Conservation (phyloP, 2,113 vertebrate species). For the Dipodomys stephensi region DNA sequence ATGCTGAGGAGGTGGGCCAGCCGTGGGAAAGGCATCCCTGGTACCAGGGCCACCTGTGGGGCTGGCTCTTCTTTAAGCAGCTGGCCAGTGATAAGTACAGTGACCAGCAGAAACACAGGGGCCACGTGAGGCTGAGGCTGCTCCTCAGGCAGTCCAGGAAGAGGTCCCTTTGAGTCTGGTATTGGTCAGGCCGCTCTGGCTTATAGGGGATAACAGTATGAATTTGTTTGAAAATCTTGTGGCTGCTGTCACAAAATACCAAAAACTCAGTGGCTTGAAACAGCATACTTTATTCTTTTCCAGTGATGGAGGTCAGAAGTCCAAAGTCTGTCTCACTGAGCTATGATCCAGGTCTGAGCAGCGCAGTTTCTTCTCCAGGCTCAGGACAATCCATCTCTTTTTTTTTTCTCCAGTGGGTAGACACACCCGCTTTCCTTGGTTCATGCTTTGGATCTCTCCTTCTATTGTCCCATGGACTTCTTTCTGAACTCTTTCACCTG, state of each 20-base stretch:
- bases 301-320: neutral
- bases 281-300: neutral
- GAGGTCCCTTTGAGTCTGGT: too few species aligned
- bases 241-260: neutral
- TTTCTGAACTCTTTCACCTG: too few species aligned
- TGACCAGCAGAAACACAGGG: neutral
- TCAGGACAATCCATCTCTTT: neutral
- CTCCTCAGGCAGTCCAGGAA: neutral
- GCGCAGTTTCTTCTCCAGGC: neutral
- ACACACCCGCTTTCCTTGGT: neutral
- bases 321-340: neutral
- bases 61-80: neutral
- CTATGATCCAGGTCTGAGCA: neutral
- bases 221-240: neutral
- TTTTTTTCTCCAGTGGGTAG: neutral
- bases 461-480: neutral
- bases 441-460: neutral
- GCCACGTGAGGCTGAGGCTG: neutral
- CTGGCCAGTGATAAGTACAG: neutral
- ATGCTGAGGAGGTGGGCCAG: neutral
- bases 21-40: too few species aligned
- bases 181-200: neutral
- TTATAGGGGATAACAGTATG: accelerated
- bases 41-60: neutral
- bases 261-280: neutral